Percentiles rank a stretch among this genome's conserved stretches.
phyloP scores from a whole-genome alignment of 1,140 invertebrate species.

The Limonius californicus region DNA sequence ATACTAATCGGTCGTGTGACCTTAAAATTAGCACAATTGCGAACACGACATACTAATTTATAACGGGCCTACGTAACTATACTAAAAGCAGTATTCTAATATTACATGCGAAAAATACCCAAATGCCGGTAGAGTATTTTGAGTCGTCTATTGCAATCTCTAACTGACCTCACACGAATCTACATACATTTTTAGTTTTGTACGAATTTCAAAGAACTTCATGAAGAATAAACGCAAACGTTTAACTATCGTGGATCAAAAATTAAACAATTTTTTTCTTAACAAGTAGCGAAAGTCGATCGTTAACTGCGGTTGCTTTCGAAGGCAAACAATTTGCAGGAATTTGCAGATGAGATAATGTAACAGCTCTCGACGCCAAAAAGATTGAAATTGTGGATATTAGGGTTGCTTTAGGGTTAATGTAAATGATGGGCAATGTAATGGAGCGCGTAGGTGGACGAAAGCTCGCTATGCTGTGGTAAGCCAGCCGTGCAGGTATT shows the following conservation, averaged over 20 bases:
- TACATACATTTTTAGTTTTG: neutral
- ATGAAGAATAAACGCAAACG: too few species aligned
- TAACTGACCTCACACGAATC: neutral
- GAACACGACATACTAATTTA: too few species aligned
- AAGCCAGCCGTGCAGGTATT: slow-evolving; percentile 29
- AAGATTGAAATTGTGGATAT: slow-evolving; percentile 13
- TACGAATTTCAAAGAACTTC: neutral
- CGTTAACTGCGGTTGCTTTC: neutral
- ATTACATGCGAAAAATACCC: too few species aligned
- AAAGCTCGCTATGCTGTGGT: slow-evolving; percentile 16
- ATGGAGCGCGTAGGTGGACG: slow-evolving; percentile 16
- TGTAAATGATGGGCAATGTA: slow-evolving; percentile 18
- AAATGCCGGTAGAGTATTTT: too few species aligned
- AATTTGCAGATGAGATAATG: neutral
- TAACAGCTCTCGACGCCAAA: neutral
- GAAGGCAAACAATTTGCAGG: neutral
- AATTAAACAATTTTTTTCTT: too few species aligned
- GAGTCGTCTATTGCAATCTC: too few species aligned
- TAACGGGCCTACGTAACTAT: too few species aligned
- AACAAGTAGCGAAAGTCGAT: too few species aligned
- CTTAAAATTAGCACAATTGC: too few species aligned
- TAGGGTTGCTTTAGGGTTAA: slow-evolving; percentile 15
- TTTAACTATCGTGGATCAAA: too few species aligned
- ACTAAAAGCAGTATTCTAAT: too few species aligned
- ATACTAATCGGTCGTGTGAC: too few species aligned